Base-by-base conservation (phyloP, 1,140 invertebrate genomes). In the Cherax destructor region DNA sequence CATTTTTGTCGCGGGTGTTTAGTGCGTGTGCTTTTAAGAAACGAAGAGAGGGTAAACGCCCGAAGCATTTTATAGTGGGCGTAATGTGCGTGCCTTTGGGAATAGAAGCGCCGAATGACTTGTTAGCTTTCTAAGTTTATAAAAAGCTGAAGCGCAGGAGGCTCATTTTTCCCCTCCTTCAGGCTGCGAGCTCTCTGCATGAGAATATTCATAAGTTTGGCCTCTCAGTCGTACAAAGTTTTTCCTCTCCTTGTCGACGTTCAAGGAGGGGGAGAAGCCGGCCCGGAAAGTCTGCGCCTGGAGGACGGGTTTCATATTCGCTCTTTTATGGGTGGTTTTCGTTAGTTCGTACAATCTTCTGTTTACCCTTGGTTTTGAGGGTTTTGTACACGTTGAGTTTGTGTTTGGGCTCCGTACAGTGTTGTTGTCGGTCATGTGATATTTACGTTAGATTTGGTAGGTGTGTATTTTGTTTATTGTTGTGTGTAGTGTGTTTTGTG, bases 1-100 rank as follows among this genome's bases (percentile, higher is more conserved):
- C 52, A 83, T 83, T 83, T 83, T 83, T 83, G 80, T 61, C 52
- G 56, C 52, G n/a, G 49, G 80, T 83, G 52, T 83, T 83, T 83
- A 83, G 80, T 83, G 80, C 80, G 80, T 50, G 80, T 83, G 80
- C 80, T 83, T 83, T 83, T 83, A 83, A 61, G 80, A 83, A 83
- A 61, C 80, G 80, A 61, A 65, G 81, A 83, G 81, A 69, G 81
- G 59, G 81, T 83, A 83, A 83, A 83, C 81, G 81, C 59, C 69
- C 41, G 61, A 30, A 83, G 81, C 81, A 83, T 83, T 83, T 83
- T 83, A 83, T 83, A 83, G 81, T 5, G 30, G 81, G 81, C 24
- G 61, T 83, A 69, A 65, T 65, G 81, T 52, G 81, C 61, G 81
- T 49, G 81, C 24, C 59, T 47, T 49, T 41, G 59, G 49, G 24